These are phyloP conservation scores for Lasioglossum morio DNA, from an alignment of 2,888 invertebrate genomes.

Conservation along the genomic window DNA sequence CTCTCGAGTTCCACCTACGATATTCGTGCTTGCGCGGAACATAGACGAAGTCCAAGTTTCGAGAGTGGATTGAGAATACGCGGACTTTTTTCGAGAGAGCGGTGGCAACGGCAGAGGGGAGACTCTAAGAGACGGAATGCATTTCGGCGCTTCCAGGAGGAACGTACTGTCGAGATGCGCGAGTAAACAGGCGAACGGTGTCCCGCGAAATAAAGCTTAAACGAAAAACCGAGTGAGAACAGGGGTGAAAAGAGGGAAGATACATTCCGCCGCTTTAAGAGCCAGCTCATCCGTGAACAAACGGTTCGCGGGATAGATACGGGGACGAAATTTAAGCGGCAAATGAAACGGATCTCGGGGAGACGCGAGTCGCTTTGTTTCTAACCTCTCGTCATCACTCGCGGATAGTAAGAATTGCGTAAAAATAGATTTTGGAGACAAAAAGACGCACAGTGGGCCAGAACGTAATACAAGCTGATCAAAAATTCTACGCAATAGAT, in stretches of 20 bases:
- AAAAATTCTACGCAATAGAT: too few species aligned
- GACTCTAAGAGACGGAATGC: slow-evolving; percentile 48
- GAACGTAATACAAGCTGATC: too few species aligned
- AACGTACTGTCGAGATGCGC: slow-evolving; percentile 35
- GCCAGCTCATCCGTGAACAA: slow-evolving; percentile 48
- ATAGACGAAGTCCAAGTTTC: slow-evolving; percentile 49
- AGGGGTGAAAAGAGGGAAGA: slow-evolving; percentile 41
- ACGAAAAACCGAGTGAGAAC: slow-evolving; percentile 38
- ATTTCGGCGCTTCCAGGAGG: slow-evolving; percentile 59
- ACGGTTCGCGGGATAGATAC: slow-evolving; percentile 19
- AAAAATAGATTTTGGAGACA: slow-evolving; percentile 26
- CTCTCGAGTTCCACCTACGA: slow-evolving; percentile 1
- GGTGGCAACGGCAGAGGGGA: slow-evolving; percentile 2
- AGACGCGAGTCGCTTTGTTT: slow-evolving; percentile 39
- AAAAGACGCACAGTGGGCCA: background rate
- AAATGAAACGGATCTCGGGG: slow-evolving; percentile 37
- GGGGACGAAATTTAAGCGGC: slow-evolving; percentile 34
- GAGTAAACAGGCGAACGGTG: slow-evolving; percentile 57
- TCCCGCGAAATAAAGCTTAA: slow-evolving; percentile 52
- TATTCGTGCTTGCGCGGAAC: slow-evolving; percentile 47
- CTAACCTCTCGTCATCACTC: background rate
- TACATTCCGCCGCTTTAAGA: slow-evolving; percentile 49
- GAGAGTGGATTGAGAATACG: slow-evolving; percentile 68
- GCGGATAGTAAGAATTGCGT: slow-evolving; percentile 9
- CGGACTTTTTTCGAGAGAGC: slow-evolving; percentile 35